These are phyloP conservation scores for Meriones unguiculatus DNA, from an alignment of 2,113 vertebrate species.

Conservation along the genomic window DNA sequence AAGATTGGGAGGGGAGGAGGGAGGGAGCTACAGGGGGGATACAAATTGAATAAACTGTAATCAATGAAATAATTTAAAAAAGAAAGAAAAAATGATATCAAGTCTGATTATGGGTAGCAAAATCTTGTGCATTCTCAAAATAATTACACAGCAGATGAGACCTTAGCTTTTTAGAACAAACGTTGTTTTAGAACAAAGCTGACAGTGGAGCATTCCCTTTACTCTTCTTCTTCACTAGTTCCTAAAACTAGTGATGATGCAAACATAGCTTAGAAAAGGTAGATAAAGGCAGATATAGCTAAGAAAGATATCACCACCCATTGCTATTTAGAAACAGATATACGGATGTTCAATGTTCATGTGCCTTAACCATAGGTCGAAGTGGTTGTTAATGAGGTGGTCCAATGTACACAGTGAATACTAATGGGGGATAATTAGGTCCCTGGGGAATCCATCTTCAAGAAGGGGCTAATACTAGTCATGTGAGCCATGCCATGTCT, in stretches of 20 bases:
- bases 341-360: no score
- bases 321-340: background rate
- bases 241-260: background rate
- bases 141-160: conserved; percentile 46
- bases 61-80: no score
- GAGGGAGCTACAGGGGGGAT: no score
- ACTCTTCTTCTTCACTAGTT: background rate
- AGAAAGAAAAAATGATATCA: conserved; percentile 8
- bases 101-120: conserved; percentile 49
- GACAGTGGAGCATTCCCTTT: conserved; percentile 2
- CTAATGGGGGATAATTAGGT: background rate
- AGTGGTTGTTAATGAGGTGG: background rate
- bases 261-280: background rate
- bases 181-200: background rate
- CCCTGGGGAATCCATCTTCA: no score
- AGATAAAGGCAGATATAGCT: background rate
- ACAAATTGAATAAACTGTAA: no score
- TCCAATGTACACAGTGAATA: background rate
- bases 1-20: no score
- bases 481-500: background rate
- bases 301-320: background rate
- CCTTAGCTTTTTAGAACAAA: conserved; percentile 1
- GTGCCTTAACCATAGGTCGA: background rate
- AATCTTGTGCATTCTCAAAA: conserved; percentile 15
- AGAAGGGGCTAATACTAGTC: background rate